phyloP scores from a whole-genome alignment of 92 coral and sea anemone species.

The Scolanthus callimorphus region DNA sequence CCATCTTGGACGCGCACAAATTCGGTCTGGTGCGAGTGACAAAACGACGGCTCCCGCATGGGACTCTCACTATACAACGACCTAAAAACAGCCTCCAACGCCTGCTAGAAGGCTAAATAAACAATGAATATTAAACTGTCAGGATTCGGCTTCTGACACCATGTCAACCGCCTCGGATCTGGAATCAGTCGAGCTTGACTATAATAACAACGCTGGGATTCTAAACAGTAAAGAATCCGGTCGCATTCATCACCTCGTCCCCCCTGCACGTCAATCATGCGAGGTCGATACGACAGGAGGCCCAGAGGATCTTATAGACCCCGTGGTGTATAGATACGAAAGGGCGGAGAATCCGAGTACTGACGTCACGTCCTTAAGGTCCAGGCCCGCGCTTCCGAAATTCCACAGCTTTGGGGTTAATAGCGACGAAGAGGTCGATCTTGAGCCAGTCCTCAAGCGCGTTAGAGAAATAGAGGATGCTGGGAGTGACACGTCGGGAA shows the following conservation, averaged over 20 bases:
- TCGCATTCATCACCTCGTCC: constrained; percentile 69
- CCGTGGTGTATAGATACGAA: constrained; percentile 34
- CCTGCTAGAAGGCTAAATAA: too few species aligned
- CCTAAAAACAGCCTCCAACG: too few species aligned
- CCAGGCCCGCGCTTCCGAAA: not conserved
- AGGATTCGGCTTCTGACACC: constrained; percentile 61
- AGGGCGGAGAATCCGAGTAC: not conserved
- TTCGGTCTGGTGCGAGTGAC: too few species aligned
- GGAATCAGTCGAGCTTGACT: constrained; percentile 50
- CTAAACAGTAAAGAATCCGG: constrained; percentile 79
- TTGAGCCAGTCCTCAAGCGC: constrained; percentile 1
- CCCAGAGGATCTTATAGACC: constrained; percentile 22
- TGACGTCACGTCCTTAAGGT: not conserved
- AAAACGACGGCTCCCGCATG: too few species aligned
- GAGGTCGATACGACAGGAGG: constrained; percentile 61
- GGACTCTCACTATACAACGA: too few species aligned
- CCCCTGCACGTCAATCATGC: constrained; percentile 78
- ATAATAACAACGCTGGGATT: constrained; percentile 82
- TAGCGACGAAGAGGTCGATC: not conserved
- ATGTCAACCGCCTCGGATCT: constrained; percentile 31
- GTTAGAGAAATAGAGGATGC: not conserved
- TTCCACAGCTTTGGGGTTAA: not conserved
- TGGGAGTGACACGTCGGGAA: not conserved
- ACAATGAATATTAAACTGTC: constrained; percentile 35
- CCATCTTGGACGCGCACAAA: too few species aligned